Evolutionary conservation across 2,797 vertebrate genomes (phyloP).

Genomic region (Sorex maritimensis): DNA sequence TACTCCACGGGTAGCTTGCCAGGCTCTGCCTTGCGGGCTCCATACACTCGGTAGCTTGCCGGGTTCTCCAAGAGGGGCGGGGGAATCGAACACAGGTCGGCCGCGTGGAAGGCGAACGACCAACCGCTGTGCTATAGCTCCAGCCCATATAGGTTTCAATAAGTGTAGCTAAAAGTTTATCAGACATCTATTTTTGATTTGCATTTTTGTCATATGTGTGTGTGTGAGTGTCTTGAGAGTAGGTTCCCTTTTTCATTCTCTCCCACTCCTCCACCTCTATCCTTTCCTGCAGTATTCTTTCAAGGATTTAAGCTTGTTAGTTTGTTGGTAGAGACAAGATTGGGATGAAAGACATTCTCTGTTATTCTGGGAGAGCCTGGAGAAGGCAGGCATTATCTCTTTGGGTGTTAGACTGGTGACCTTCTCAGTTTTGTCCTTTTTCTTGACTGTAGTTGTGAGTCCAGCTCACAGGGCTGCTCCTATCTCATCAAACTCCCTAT

Average conservation of each 20-base stretch:
- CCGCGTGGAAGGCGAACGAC: too few species aligned
- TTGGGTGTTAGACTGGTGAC: neutral
- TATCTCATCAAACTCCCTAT: neutral
- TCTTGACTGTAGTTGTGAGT: neutral
- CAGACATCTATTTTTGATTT: too few species aligned
- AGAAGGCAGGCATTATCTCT: neutral
- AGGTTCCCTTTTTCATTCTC: neutral
- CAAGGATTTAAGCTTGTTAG: neutral
- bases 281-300: neutral
- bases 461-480: neutral
- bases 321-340: neutral
- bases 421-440: neutral
- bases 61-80: too few species aligned
- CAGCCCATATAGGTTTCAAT: too few species aligned
- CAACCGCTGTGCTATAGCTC: too few species aligned
- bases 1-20: too few species aligned
- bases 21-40: too few species aligned
- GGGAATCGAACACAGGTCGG: too few species aligned
- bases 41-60: too few species aligned
- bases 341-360: neutral
- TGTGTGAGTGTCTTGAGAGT: too few species aligned
- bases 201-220: too few species aligned
- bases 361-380: neutral
- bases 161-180: too few species aligned
- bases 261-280: neutral